phyloP scores from a whole-genome alignment of 2,113 vertebrate species.

The Carollia perspicillata region DNA sequence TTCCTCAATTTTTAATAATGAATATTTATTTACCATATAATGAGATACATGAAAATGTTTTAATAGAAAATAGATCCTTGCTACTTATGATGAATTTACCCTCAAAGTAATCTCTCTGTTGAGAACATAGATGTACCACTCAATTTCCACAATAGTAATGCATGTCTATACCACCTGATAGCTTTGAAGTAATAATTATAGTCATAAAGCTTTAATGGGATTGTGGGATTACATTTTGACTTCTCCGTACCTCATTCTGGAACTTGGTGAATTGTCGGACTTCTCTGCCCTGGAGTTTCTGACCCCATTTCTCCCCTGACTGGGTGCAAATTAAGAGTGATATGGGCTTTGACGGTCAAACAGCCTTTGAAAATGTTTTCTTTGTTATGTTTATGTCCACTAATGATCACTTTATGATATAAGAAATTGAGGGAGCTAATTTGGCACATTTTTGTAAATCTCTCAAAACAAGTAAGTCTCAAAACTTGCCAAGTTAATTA shows the following conservation, averaged over 20 bases:
- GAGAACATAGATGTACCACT: neutral
- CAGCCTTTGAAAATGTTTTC: neutral
- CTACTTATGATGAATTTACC: neutral
- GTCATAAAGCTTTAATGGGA: slow-evolving; percentile 4
- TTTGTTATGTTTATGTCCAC: neutral
- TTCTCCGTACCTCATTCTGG: neutral
- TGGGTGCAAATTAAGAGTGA: slow-evolving; percentile 38
- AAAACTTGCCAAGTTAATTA: slow-evolving; percentile 28
- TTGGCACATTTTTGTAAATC: neutral
- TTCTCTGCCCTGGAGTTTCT: slow-evolving; percentile 6
- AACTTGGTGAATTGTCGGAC: neutral
- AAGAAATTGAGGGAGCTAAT: neutral
- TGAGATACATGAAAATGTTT: neutral
- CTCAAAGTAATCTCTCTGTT: neutral
- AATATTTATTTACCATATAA: neutral
- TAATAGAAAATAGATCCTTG: neutral
- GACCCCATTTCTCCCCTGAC: slow-evolving; percentile 25
- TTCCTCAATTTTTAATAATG: neutral
- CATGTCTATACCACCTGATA: neutral
- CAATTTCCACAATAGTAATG: neutral
- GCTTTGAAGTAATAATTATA: neutral
- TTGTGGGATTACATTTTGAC: slow-evolving; percentile 38
- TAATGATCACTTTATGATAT: neutral
- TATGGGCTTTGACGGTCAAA: neutral
- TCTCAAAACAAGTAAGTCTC: slow-evolving; percentile 20